These are phyloP conservation scores for Temnothorax longispinosus DNA, from an alignment of 1,140 invertebrate species.

Conservation along the genomic window DNA sequence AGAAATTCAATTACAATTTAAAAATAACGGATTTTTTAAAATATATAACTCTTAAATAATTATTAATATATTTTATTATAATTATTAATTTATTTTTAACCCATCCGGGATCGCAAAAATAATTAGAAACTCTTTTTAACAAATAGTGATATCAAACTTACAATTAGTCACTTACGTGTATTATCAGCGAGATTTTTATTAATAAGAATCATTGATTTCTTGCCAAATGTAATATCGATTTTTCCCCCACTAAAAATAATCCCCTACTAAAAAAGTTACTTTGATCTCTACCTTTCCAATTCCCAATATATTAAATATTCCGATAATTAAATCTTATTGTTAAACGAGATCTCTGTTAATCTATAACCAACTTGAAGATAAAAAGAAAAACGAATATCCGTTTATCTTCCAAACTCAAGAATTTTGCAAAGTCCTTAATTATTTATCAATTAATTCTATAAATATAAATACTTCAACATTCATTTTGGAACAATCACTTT, in stretches of 20 bases:
- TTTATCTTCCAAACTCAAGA: neutral
- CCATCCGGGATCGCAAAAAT: neutral
- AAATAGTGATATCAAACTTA: neutral
- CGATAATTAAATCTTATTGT: neutral
- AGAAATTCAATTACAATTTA: conserved; percentile 13
- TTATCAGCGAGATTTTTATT: conserved; percentile 13
- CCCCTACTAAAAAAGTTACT: neutral
- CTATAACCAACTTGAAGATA: neutral
- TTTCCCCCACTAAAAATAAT: neutral
- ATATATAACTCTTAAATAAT: neutral
- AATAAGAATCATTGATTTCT: neutral
- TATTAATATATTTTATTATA: neutral
- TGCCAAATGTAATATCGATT: neutral
- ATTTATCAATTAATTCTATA: neutral
- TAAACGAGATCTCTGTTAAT: neutral
- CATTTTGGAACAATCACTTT: neutral
- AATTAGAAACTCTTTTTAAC: neutral
- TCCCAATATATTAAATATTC: conserved; percentile 16
- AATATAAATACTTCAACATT: neutral
- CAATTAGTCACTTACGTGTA: too few relatives aligned
- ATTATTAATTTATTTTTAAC: neutral
- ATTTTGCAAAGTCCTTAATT: neutral
- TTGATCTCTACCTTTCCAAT: conserved; percentile 10
- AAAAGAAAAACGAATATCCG: neutral
- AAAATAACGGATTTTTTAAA: neutral